These are phyloP conservation scores for Tachystola acroxantha DNA, from an alignment of 2,888 invertebrate genomes.

Conservation along the genomic window DNA sequence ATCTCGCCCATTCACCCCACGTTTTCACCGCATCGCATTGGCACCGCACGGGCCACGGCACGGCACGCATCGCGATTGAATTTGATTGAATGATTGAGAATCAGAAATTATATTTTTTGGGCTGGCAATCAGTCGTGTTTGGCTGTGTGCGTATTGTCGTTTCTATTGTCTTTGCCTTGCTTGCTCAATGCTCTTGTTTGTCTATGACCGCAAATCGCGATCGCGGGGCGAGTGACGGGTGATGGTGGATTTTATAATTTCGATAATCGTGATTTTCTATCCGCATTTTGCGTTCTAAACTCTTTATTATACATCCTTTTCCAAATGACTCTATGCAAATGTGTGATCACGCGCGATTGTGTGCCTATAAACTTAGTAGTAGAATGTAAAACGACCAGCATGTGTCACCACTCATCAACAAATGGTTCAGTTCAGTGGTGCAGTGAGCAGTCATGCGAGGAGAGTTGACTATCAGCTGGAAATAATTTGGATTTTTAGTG, in stretches of 20 bases:
- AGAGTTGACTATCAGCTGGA: conserved; percentile 62
- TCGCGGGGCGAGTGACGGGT: conserved; percentile 16
- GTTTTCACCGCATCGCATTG: too few relatives aligned
- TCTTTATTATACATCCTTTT: conserved; percentile 5
- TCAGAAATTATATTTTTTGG: too few relatives aligned
- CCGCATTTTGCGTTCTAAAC: conserved; percentile 5
- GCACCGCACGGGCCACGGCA: too few relatives aligned
- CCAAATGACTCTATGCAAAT: conserved; percentile 5
- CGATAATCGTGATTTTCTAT: conserved; percentile 11
- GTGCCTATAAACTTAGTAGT: conserved; percentile 41
- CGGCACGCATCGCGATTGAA: too few relatives aligned
- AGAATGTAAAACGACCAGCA: conserved; percentile 59
- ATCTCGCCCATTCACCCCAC: too few relatives aligned
- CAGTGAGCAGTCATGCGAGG: conserved; percentile 67
- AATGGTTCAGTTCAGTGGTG: conserved; percentile 55
- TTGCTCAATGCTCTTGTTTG: too few relatives aligned
- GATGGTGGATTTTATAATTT: conserved; percentile 21
- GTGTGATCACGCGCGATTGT: conserved; percentile 37
- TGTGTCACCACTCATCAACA: conserved; percentile 74
- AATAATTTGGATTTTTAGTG: conserved; percentile 51
- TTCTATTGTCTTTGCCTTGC: too few relatives aligned
- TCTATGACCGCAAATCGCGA: too few relatives aligned
- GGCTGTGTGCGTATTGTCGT: too few relatives aligned
- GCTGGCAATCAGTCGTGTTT: too few relatives aligned
- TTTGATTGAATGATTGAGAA: too few relatives aligned